Conservation (phyloP, 2,113 vertebrate species). For the Cavia aperea region DNA sequence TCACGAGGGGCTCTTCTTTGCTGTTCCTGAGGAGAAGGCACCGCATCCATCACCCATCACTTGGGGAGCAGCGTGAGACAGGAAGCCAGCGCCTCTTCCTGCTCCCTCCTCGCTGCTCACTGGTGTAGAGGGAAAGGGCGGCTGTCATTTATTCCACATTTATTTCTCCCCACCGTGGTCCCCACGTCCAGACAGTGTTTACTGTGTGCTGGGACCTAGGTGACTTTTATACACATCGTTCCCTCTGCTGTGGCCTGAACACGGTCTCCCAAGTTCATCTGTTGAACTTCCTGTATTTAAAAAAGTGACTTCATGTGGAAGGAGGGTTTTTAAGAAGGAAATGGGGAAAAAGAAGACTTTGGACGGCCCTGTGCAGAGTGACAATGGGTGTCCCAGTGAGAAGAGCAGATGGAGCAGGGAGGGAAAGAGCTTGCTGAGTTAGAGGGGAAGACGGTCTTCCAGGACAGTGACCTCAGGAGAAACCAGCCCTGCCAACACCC, state of each 20-base stretch:
- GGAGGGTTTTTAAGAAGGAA: background rate
- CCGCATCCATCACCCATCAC: background rate
- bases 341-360: constrained; percentile 1
- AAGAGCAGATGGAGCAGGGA: background rate
- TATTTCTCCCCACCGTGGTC: background rate
- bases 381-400: background rate
- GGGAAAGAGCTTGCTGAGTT: background rate
- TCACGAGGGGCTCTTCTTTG: background rate
- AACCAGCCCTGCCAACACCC: background rate
- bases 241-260: background rate
- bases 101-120: background rate
- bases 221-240: background rate
- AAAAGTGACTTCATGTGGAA: background rate
- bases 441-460: background rate
- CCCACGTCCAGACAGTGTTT: background rate
- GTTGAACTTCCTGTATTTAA: background rate
- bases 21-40: background rate
- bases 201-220: background rate
- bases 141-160: no score
- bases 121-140: background rate
- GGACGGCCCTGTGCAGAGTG: background rate
- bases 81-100: background rate
- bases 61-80: background rate
- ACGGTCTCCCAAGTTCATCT: background rate
- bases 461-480: background rate